These are phyloP conservation scores for chimpanzee (Pan troglodytes) DNA, from an alignment of 2,113 vertebrate genomes.

Conservation along the genomic window NHGRI_mPanTro3-v2.1_pri NC_072398.2:62066001-62066500, in stretches of 20 bases:
- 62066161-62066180: not conserved
- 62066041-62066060: not conserved
- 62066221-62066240: fast-evolving
- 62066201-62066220: not conserved
- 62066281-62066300: not conserved
- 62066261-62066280: not conserved
- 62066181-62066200: not conserved
- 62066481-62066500: not conserved
- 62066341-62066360: not conserved
- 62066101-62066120: not conserved
- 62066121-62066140: not conserved
- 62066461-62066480: not conserved
- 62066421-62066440: not conserved
- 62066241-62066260: not conserved
- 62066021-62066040: not conserved
- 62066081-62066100: not conserved
- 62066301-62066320: not conserved
- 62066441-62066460: fast-evolving
- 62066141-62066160: not conserved
- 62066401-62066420: not conserved
- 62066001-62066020: not conserved
- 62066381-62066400: not conserved
- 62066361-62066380: not conserved
- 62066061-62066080: not conserved
- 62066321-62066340: not conserved